Conservation (phyloP, 2,888 invertebrate genomes). For the Bombylius discolor region DNA sequence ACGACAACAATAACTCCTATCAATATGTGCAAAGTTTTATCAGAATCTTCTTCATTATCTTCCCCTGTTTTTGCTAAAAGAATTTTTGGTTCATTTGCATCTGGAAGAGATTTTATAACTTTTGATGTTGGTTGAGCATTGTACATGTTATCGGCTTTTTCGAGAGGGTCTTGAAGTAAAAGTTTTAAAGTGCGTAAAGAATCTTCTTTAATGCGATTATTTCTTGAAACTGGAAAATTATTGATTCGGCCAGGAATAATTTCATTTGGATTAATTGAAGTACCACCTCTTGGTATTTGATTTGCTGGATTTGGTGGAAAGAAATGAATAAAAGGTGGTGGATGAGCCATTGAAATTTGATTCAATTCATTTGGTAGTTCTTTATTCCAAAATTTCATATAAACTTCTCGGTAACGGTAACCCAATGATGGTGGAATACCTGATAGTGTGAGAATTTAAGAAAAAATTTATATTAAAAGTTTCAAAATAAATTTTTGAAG, state of each 20-base stretch:
- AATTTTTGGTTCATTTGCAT: not conserved
- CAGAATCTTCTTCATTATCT: not conserved
- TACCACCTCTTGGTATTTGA: slow-evolving; percentile 24
- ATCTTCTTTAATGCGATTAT: slow-evolving; percentile 27
- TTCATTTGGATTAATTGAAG: slow-evolving; percentile 21
- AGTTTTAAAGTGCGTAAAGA: slow-evolving; percentile 31
- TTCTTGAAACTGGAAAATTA: slow-evolving; percentile 27
- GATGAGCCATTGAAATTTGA: slow-evolving; percentile 26
- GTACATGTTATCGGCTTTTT: slow-evolving; percentile 31
- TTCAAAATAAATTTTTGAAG: not conserved
- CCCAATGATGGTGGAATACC: slow-evolving; percentile 64
- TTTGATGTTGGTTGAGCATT: slow-evolving; percentile 30
- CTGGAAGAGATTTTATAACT: not conserved
- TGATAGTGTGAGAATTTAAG: slow-evolving; percentile 9
- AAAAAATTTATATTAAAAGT: not conserved
- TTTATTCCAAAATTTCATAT: slow-evolving; percentile 75
- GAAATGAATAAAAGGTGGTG: slow-evolving; percentile 10
- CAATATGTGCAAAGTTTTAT: slow-evolving; percentile 44
- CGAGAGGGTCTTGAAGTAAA: slow-evolving; percentile 27
- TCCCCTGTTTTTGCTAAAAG: not conserved
- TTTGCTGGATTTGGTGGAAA: slow-evolving; percentile 16
- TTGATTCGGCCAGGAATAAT: slow-evolving; percentile 35
- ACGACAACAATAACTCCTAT: slow-evolving; percentile 56
- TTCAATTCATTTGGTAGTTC: slow-evolving; percentile 61
- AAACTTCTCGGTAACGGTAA: slow-evolving; percentile 61